Evolutionary conservation across 1,140 invertebrate species (phyloP).

Genomic region (Papilio aristodemus): DNA sequence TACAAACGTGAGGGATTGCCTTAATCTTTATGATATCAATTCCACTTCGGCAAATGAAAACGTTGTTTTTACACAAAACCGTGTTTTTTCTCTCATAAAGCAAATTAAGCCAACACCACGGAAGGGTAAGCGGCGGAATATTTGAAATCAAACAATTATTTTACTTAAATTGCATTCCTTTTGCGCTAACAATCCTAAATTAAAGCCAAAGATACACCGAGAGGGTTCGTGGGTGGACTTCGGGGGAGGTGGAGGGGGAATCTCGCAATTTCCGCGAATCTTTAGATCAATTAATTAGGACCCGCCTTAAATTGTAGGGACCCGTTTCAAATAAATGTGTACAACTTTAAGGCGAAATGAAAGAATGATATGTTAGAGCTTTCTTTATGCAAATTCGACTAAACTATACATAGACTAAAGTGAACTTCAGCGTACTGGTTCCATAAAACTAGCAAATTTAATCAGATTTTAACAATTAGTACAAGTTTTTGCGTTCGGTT

Average conservation of each 20-base stretch:
- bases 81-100: constrained; percentile 52
- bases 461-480: no score
- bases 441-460: no score
- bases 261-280: constrained; percentile 68
- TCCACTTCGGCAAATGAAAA: background rate
- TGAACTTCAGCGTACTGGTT: no score
- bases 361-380: background rate
- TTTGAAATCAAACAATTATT: constrained; percentile 78
- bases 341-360: background rate
- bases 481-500: no score
- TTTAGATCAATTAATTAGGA: constrained; percentile 76
- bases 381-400: background rate
- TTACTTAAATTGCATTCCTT: constrained; percentile 77
- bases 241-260: constrained; percentile 35
- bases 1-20: background rate
- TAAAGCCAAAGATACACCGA: constrained; percentile 73
- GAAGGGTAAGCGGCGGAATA: constrained; percentile 58
- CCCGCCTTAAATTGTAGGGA: constrained; percentile 62
- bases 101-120: constrained; percentile 51
- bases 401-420: no score
- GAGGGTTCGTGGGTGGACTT: constrained; percentile 1
- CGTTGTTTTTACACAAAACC: constrained; percentile 1
- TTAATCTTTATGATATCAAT: constrained; percentile 6
- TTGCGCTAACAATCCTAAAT: constrained; percentile 77
- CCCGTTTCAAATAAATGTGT: constrained; percentile 63